Percentiles rank a stretch among this genome's conserved stretches.
Conservation (phyloP, 2,888 invertebrate genomes). For the Metallyticus violacea region DNA sequence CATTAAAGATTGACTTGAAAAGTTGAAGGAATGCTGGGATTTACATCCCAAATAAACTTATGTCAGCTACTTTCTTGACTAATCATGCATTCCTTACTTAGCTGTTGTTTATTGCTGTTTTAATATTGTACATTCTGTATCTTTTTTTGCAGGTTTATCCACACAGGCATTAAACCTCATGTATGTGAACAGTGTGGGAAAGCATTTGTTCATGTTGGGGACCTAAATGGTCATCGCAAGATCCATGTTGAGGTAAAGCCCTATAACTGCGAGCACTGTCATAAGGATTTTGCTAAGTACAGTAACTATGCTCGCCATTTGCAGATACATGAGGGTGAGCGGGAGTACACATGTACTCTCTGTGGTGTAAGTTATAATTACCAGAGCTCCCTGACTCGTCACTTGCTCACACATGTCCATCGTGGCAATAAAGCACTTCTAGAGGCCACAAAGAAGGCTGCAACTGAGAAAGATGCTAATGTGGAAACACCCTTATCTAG, state of each 20-base stretch:
- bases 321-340: slow-evolving; percentile 39
- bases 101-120: no score
- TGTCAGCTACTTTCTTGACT: no score
- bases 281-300: slow-evolving; percentile 43
- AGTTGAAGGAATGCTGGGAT: no score
- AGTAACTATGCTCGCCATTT: slow-evolving; percentile 43
- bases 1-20: no score
- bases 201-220: slow-evolving; percentile 52
- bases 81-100: no score
- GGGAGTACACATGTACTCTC: slow-evolving; percentile 15
- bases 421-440: not conserved
- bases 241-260: slow-evolving; percentile 39
- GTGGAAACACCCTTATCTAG: not conserved
- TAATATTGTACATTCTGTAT: no score
- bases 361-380: slow-evolving; percentile 28
- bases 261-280: slow-evolving; percentile 41
- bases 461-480: not conserved
- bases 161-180: slow-evolving; percentile 44
- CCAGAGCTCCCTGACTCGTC: slow-evolving; percentile 26
- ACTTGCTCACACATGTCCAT: slow-evolving; percentile 22
- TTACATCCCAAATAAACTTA: no score
- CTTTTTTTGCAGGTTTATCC: slow-evolving; percentile 41
- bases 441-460: not conserved
- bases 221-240: slow-evolving; percentile 49
- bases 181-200: slow-evolving; percentile 54